phyloP scores from a whole-genome alignment of 1,140 invertebrate species.

The Cheumatopsyche charites region DNA sequence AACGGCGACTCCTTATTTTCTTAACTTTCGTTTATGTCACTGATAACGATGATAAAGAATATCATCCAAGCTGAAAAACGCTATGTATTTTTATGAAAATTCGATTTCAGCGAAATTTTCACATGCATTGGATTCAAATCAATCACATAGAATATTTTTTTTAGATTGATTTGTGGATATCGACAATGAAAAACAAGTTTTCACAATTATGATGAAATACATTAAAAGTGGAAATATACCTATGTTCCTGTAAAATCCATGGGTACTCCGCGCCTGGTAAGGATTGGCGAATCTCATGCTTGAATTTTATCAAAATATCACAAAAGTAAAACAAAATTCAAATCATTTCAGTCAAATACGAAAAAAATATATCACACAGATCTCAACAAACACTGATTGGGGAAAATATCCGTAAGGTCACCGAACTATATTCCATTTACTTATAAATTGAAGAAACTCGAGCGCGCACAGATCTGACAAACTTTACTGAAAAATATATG shows the following conservation, averaged over 20 bases:
- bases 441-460: too few species aligned
- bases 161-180: too few species aligned
- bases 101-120: not conserved
- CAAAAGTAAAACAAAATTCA: conserved; percentile 2
- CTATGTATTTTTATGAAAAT: not conserved
- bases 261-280: conserved; percentile 32
- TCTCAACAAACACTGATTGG: conserved; percentile 2
- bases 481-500: too few species aligned
- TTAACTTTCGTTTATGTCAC: too few species aligned
- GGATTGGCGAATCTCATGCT: conserved; percentile 46
- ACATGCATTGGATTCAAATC: too few species aligned
- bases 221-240: conserved; percentile 17
- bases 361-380: conserved; percentile 6
- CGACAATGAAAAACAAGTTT: not conserved
- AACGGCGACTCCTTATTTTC: too few species aligned
- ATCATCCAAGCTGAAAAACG: too few species aligned
- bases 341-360: not conserved
- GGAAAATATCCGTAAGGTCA: conserved; percentile 26
- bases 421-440: conserved; percentile 19
- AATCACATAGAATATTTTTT: too few species aligned
- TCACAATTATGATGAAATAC: not conserved
- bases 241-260: conserved; percentile 29
- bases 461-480: too few species aligned
- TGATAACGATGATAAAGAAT: too few species aligned
- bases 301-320: not conserved